Evolutionary conservation across 2,113 vertebrate species (phyloP).

Genomic region (Mirza zaza): DNA sequence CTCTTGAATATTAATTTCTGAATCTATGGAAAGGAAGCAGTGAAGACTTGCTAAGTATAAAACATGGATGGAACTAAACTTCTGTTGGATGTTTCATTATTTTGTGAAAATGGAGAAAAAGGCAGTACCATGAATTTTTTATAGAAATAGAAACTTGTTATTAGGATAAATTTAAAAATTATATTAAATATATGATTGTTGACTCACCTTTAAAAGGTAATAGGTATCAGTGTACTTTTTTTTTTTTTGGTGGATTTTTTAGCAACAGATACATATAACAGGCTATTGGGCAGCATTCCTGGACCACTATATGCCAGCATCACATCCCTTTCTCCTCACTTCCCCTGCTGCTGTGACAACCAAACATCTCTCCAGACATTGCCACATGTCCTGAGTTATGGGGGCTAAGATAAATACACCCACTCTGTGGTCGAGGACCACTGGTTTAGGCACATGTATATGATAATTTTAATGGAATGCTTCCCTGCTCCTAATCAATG

Average conservation of each 20-base stretch:
- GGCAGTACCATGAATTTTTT: background rate
- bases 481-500: background rate
- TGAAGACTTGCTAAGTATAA: background rate
- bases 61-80: background rate
- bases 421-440: background rate
- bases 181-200: background rate
- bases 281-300: background rate
- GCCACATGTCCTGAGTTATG: background rate
- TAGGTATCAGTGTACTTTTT: background rate
- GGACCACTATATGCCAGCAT: background rate
- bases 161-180: background rate
- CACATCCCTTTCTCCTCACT: background rate
- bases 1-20: background rate
- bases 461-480: background rate
- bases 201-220: background rate
- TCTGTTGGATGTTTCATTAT: background rate
- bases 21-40: constrained; percentile 2
- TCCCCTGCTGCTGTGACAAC: background rate
- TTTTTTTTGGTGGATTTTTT: background rate
- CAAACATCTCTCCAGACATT: background rate
- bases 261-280: background rate
- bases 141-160: background rate
- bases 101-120: constrained; percentile 38
- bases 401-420: background rate
- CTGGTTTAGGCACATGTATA: background rate